phyloP scores from a whole-genome alignment of 64 coral and sea anemone species.

The Catalaphyllia jardinei region DNA sequence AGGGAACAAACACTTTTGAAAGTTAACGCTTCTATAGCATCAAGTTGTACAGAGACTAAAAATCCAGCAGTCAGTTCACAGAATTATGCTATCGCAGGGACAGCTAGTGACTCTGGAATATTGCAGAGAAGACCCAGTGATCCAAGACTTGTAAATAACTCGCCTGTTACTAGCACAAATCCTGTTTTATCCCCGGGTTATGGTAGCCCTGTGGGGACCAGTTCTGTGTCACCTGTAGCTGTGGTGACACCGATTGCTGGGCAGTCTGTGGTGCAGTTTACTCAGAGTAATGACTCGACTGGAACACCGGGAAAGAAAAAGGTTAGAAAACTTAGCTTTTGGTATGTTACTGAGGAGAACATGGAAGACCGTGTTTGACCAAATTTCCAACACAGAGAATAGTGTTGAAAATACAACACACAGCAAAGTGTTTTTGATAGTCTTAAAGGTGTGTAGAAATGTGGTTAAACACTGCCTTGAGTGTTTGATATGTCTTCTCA shows the following conservation, averaged over 20 bases:
- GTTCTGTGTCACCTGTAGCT: slow-evolving; percentile 8
- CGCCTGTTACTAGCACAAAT: slow-evolving; percentile 46
- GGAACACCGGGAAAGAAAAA: slow-evolving; percentile 94
- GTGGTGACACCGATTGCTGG: background rate
- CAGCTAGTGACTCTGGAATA: slow-evolving; percentile 10
- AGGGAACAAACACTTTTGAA: slow-evolving; percentile 15
- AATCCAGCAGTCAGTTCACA: slow-evolving; percentile 6
- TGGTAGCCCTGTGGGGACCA: background rate
- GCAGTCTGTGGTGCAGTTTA: background rate
- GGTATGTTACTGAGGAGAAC: too few relatives aligned
- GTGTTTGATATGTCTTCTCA: too few relatives aligned
- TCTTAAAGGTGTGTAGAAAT: too few relatives aligned
- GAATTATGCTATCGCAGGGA: background rate
- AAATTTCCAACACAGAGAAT: too few relatives aligned
- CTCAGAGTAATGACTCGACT: slow-evolving; percentile 37
- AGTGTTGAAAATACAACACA: too few relatives aligned
- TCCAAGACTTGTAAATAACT: slow-evolving; percentile 69
- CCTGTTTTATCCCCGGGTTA: slow-evolving; percentile 30
- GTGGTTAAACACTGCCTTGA: too few relatives aligned
- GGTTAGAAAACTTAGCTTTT: slow-evolving; percentile 18
- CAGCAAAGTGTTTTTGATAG: too few relatives aligned
- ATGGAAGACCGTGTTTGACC: too few relatives aligned
- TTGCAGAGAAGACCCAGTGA: slow-evolving; percentile 72
- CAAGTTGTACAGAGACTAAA: background rate
- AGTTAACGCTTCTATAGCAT: slow-evolving; percentile 21